Conservation (phyloP, 2,888 invertebrate species). For the Sphinx pinastri region DNA sequence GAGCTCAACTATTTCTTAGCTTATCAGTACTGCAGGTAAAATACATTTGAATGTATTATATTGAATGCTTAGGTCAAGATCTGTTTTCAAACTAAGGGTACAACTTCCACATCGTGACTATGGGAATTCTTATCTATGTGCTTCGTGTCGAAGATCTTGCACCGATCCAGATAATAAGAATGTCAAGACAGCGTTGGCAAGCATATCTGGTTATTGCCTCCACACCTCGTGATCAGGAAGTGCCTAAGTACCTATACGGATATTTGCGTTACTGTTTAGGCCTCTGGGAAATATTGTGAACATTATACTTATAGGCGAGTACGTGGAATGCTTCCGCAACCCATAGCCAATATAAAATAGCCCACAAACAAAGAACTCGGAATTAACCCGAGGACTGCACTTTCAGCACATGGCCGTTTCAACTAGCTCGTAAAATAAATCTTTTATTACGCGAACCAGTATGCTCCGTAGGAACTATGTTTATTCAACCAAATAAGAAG, state of each 20-base stretch:
- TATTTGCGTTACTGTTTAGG: conserved; percentile 77
- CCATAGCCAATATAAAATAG: conserved; percentile 47
- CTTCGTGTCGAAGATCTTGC: conserved; percentile 63
- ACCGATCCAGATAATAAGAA: background rate
- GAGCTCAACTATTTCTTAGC: conserved; percentile 94
- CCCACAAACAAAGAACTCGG: conserved; percentile 38
- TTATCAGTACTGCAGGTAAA: conserved; percentile 91
- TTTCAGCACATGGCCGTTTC: background rate
- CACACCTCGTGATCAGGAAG: conserved; percentile 68
- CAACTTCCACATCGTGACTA: conserved; percentile 65
- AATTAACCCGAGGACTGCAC: conserved; percentile 26
- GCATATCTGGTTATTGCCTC: conserved; percentile 54
- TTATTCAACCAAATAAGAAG: conserved; percentile 8
- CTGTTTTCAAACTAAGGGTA: conserved; percentile 33
- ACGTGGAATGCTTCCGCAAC: conserved; percentile 56
- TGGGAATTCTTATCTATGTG: conserved; percentile 65
- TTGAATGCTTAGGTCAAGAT: conserved; percentile 30
- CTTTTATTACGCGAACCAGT: conserved; percentile 1
- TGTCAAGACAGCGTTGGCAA: conserved; percentile 58
- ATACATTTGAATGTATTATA: conserved; percentile 38
- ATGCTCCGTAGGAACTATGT: background rate
- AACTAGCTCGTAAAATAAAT: conserved; percentile 6
- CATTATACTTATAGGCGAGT: conserved; percentile 57
- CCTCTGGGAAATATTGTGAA: conserved; percentile 67
- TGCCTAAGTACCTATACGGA: conserved; percentile 44